These are phyloP conservation scores for Laterallus jamaicensis DNA, from an alignment of 2,113 vertebrate species.

Conservation along the genomic window DNA sequence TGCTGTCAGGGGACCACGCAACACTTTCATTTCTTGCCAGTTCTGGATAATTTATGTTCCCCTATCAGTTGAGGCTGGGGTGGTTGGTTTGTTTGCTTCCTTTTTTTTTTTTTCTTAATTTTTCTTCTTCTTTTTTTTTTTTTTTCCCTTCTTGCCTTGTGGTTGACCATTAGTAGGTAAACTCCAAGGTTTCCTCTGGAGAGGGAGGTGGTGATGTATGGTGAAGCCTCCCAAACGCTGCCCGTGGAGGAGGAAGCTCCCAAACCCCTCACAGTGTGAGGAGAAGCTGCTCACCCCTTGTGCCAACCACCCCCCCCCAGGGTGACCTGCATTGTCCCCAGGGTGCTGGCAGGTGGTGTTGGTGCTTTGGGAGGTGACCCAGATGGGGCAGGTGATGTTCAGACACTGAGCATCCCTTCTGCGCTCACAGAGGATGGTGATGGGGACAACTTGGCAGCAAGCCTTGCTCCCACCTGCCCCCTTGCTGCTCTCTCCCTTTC, in stretches of 20 bases:
- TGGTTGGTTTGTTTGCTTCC: not conserved
- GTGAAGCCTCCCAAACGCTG: rapidly evolving
- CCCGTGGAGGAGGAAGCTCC: not conserved
- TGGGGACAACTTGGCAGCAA: no score
- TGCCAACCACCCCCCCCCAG: no score
- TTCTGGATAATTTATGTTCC: constrained; percentile 67
- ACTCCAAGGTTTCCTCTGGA: not conserved
- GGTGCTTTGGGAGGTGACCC: not conserved
- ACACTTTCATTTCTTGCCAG: constrained; percentile 73
- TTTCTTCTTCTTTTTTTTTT: not conserved
- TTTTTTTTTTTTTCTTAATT: not conserved
- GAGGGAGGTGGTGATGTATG: rapidly evolving
- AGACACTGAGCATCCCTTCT: not conserved
- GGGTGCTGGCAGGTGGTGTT: rapidly evolving
- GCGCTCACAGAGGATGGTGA: rapidly evolving
- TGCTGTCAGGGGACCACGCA: constrained; percentile 69
- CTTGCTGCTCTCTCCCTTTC: not conserved
- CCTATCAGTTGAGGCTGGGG: constrained; percentile 6
- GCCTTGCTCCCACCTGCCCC: no score
- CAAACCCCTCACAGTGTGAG: rapidly evolving
- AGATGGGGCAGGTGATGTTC: rapidly evolving
- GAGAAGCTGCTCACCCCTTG: not conserved
- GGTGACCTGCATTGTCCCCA: not conserved
- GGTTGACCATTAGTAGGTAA: not conserved
- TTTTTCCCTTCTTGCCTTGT: not conserved